Conservation (phyloP, 92 coral and sea anemone species). For the Actinostola sp. region DNA sequence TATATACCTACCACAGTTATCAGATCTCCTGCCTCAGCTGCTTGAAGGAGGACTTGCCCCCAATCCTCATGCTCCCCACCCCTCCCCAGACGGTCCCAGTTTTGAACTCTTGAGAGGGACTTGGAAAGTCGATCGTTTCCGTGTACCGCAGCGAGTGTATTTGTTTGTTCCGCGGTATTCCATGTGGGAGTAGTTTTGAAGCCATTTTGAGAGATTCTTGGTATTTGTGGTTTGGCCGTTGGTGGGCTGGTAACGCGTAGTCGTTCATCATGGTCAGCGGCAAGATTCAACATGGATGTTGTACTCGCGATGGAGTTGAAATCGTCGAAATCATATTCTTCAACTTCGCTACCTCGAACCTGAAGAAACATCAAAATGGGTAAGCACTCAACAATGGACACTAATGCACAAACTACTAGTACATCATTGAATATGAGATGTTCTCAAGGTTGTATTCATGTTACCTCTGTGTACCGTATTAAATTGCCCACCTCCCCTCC, state of each 20-base stretch:
- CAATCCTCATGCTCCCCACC: conserved; percentile 51
- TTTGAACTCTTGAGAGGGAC: conserved; percentile 74
- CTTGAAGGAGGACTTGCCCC: conserved; percentile 58
- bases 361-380: background rate
- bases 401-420: no score
- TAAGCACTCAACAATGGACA: background rate
- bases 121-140: conserved; percentile 38
- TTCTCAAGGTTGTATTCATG: no score
- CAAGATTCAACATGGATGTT: conserved; percentile 73
- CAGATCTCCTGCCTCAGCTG: conserved; percentile 85
- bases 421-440: no score
- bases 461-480: no score
- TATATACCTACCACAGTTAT: conserved; percentile 71
- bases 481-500: no score
- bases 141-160: conserved; percentile 9
- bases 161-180: conserved; percentile 21
- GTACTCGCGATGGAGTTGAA: conserved; percentile 90
- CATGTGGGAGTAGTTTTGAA: background rate
- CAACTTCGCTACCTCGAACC: conserved; percentile 62
- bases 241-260: conserved; percentile 25
- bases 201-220: conserved; percentile 26
- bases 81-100: conserved; percentile 73
- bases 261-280: conserved; percentile 49
- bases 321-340: conserved; percentile 92
- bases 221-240: background rate